Evolutionary conservation across 1,140 invertebrate genomes (phyloP), one percentile per base, ranked within the genome.

Genomic region (Platyscapa corneri): DNA sequence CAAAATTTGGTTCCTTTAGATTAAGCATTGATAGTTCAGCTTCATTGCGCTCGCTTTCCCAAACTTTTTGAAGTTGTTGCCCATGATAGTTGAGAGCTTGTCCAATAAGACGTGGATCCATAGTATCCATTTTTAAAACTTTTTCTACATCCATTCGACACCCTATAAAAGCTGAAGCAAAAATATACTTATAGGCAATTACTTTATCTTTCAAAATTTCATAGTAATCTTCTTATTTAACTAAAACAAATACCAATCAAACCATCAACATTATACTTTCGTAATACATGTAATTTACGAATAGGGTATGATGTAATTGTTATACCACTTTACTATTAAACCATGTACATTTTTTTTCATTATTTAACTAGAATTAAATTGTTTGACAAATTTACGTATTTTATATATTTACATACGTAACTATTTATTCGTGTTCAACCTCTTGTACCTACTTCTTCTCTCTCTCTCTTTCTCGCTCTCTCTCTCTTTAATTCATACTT

Each of bases 21-120:
- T 95, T 95, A 87, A 96, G 93, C 89, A 95, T 94, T 3, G 94
- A 87, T 75, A 97, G 91, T 89, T 97, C 96, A 79, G 95, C 95
- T 89, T 96, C 95, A 85, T 96, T 96, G 89, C 96, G 94, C 89
- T 97, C 96, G 37, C 95, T 94, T 89, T 97, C 97, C 97, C 97
- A 97, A 86, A 97, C 95, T 93, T 97, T 97, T 92, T 97, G 96
- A 87, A 97, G 93, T 88, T 97, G 96, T 89, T 97, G 96, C 1
- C 97, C 97, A 94, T 97, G 97, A 90, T 96, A 97, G 92, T 97
- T 96, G 86, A 97, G 94, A 77, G 96, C 94, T 89, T 96, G 95
- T 88, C 95, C 93, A 89, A 97, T 95, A 85, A 96, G 94, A 78
- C 95, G 94, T 91, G 94, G 90, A 93, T 96, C 95, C 94, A 97